Percentiles rank a stretch among this genome's conserved stretches.
phyloP scores from a whole-genome alignment of 2,797 vertebrate species.

The Telmatherina bonti region DNA sequence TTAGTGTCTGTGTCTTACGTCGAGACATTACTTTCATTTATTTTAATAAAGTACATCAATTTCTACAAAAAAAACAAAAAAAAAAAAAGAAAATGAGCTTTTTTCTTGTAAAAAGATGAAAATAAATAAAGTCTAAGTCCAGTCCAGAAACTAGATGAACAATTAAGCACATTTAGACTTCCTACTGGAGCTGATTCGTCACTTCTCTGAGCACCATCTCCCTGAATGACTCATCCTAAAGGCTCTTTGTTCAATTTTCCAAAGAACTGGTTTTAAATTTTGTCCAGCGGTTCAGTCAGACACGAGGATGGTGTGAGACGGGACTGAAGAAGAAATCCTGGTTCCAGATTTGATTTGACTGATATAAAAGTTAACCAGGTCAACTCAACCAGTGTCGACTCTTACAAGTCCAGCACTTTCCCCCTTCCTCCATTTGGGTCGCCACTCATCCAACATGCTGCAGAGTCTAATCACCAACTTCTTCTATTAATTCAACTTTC shows the following conservation, averaged over 20 bases:
- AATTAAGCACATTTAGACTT: slow-evolving; percentile 11
- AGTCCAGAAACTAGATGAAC: neutral
- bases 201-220: neutral
- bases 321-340: neutral
- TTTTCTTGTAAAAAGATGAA: neutral
- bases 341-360: neutral
- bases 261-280: slow-evolving; percentile 17
- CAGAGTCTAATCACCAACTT: neutral
- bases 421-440: neutral
- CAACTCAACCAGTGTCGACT: neutral
- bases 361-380: slow-evolving; percentile 5
- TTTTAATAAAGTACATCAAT: neutral
- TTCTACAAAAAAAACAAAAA: neutral
- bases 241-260: slow-evolving; percentile 8
- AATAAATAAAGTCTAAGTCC: neutral
- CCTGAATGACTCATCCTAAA: slow-evolving; percentile 31
- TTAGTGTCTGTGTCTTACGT: neutral
- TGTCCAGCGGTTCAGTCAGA: slow-evolving; percentile 17
- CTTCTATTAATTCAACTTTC: neutral
- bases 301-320: neutral
- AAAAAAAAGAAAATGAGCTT: neutral
- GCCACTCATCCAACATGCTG: neutral
- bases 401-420: neutral
- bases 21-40: neutral
- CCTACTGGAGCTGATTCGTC: slow-evolving; percentile 26